Conservation (phyloP, 2,113 vertebrate species). For the Xenopus borealis region DNA sequence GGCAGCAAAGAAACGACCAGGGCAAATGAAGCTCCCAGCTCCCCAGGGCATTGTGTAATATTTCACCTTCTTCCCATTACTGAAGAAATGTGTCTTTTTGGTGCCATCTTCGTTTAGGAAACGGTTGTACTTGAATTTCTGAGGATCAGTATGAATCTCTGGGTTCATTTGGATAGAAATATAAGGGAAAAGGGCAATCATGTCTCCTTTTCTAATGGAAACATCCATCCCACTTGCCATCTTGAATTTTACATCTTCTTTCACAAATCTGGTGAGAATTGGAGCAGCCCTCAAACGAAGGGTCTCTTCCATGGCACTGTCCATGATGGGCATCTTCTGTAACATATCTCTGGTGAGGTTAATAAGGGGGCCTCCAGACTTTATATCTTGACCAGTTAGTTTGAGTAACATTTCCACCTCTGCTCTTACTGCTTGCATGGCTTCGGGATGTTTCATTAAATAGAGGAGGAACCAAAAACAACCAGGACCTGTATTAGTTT, state of each 20-base stretch:
- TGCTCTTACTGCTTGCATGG: slow-evolving; percentile 73
- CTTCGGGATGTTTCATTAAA: slow-evolving; percentile 82
- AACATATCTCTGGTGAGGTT: slow-evolving; percentile 64
- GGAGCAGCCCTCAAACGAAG: slow-evolving; percentile 73
- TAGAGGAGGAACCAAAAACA: slow-evolving; percentile 86
- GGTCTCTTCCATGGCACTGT: slow-evolving; percentile 86
- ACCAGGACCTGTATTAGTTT: slow-evolving; percentile 82
- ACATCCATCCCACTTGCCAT: slow-evolving; percentile 64
- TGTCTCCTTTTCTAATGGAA: slow-evolving; percentile 74
- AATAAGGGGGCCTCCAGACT: slow-evolving; percentile 54
- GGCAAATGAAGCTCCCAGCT: slow-evolving; percentile 78
- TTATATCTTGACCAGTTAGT: slow-evolving; percentile 61
- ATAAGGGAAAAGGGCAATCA: slow-evolving; percentile 79
- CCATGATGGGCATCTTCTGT: slow-evolving; percentile 70
- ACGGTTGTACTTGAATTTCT: slow-evolving; percentile 74
- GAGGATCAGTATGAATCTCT: slow-evolving; percentile 75
- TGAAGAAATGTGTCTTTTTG: slow-evolving; percentile 82
- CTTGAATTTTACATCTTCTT: slow-evolving; percentile 65
- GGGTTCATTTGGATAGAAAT: slow-evolving; percentile 76
- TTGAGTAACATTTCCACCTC: slow-evolving; percentile 68
- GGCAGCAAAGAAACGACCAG: slow-evolving; percentile 81
- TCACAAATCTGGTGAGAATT: slow-evolving; percentile 68
- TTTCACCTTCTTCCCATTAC: slow-evolving; percentile 76
- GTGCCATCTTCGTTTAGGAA: slow-evolving; percentile 74
- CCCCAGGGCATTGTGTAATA: slow-evolving; percentile 89